Base-by-base conservation (phyloP, 2,113 vertebrate genomes). In the Pithys albifrons region DNA sequence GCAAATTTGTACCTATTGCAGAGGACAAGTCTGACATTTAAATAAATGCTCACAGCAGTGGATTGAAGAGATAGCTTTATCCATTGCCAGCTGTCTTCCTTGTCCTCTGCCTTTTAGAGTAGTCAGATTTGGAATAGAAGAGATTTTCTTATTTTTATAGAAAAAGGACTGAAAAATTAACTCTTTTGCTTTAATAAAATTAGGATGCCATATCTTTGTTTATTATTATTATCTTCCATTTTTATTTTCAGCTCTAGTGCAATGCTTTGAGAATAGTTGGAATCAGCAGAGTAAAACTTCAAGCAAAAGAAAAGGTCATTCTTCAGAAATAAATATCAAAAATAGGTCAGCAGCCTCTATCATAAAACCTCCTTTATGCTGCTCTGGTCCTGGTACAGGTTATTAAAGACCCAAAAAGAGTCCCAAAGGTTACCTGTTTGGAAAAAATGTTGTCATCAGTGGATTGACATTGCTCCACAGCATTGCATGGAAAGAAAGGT, bases 401-500 rank as follows among this genome's bases (percentile, higher is more conserved):
- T 93, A 75, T 66, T 57, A 62, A 70, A 58, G 46, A 84, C 37
- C 13, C 35, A 74, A 52, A 75, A 81, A 49, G 41, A 29, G 20
- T 59, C 45, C 66, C 41, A 73, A 35, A 61, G 41, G 25, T 72
- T 67, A 66, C 6, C 10, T 23, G 35, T 55, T 48, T 22, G 23
- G 31, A 43, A 70, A 88, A 84, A 39, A 59, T 48, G 13, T 20
- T 25, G 23, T 14, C 28, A 18, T 48, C 35, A n/a, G 8, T 27
- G n/a, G 31, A 19, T 73, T 1, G 0, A 37, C 67, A 35, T 45
- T 43, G 18, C 64, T 75, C 31, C 19, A 16, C 10, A 28, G 15
- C 3, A 1, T 12, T 66, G 19, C 1, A 0, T 17, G 22, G n/a
- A 75, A 64, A 64, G n/a, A 13, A 64, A 8, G 27, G 8, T 4